A percentile compares a stretch with the other conserved stretches of the same genome.
These are phyloP conservation scores for Oxytorus armatus DNA, from an alignment of 2,888 invertebrate genomes.

Conservation along the genomic window DNA sequence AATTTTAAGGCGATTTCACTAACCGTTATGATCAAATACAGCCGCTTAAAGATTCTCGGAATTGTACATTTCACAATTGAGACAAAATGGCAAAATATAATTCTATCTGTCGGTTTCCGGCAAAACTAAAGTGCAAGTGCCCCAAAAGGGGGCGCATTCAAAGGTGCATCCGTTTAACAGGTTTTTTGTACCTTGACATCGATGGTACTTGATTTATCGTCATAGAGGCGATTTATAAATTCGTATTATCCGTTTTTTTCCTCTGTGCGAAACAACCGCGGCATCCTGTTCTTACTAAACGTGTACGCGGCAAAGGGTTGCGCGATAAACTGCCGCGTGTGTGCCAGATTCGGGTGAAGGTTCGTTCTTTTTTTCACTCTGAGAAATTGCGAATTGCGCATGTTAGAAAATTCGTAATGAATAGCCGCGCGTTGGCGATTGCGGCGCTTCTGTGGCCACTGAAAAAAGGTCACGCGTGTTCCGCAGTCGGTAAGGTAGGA, in stretches of 20 bases:
- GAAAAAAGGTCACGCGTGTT: neutral
- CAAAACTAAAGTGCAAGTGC: neutral
- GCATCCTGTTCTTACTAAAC: slow-evolving; percentile 5
- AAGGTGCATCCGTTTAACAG: slow-evolving; percentile 3
- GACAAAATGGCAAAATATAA: slow-evolving; percentile 45
- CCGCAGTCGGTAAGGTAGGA: slow-evolving; percentile 36
- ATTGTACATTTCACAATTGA: too few relatives aligned
- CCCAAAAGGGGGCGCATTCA: neutral
- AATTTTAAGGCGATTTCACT: too few relatives aligned
- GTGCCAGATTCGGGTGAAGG: slow-evolving; percentile 21
- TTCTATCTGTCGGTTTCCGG: too few relatives aligned
- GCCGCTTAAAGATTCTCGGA: too few relatives aligned
- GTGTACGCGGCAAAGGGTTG: slow-evolving; percentile 45
- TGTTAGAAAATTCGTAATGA: neutral
- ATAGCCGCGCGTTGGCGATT: neutral
- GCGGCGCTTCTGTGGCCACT: neutral
- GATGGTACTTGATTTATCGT: slow-evolving; percentile 49
- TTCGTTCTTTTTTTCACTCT: slow-evolving; percentile 1
- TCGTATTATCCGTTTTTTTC: slow-evolving; percentile 40
- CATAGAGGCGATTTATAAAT: slow-evolving; percentile 26
- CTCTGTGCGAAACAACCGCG: slow-evolving; percentile 3
- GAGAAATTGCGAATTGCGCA: slow-evolving; percentile 49
- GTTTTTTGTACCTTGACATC: slow-evolving; percentile 58
- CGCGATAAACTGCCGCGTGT: slow-evolving; percentile 55
- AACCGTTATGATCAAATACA: too few relatives aligned